Evolutionary conservation across 2,113 vertebrate species (phyloP), one percentile per base, ranked within the genome.

Genomic region (Felis chaus): DNA sequence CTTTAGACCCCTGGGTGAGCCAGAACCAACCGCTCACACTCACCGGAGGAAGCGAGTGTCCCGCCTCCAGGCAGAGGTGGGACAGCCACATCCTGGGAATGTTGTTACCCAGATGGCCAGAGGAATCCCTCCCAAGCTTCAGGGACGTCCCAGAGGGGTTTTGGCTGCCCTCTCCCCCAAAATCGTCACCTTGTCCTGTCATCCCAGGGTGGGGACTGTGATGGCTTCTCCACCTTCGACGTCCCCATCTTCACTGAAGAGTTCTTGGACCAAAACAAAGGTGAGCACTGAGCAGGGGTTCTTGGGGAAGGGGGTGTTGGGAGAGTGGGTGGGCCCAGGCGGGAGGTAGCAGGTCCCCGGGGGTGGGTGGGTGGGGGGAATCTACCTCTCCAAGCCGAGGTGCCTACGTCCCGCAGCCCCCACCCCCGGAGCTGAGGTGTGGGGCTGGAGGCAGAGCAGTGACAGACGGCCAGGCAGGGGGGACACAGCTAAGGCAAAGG

Each of bases 251-350:
- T 99, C 98, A 99, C 99, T 0, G 99, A 99, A 94, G 99, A 99
- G 97, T 99, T 99, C 97, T 98, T 99, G 92, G 99, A 99, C 99
- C 99, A 99, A 98, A 99, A 99, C 98, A 99, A 99, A 99, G 99
- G 99, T 99, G n/a, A 94, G 65, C 16, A 13, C 50, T 36, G 29
- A 29, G 33, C 1, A 0, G 11, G 7, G 21, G n/a, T 31, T 15
- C 36, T 18, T 23, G 68, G 65, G 16, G 53, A 53, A 45, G 33
- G n/a, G 36, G 23, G 41, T 36, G 65, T 23, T 27, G 16, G 0
- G 0, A 23, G 55, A 61, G 13, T 15, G 57, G 45, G 14, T 15
- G n/a, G 45, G 33, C 15, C 41, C 0, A 50, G 68, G 63, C 27
- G 29, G 10, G 23, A 55, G 33, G 18, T 29, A 15, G 76, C 0